Conservation (phyloP, 2,888 invertebrate species). For the Graphium colonna region DNA sequence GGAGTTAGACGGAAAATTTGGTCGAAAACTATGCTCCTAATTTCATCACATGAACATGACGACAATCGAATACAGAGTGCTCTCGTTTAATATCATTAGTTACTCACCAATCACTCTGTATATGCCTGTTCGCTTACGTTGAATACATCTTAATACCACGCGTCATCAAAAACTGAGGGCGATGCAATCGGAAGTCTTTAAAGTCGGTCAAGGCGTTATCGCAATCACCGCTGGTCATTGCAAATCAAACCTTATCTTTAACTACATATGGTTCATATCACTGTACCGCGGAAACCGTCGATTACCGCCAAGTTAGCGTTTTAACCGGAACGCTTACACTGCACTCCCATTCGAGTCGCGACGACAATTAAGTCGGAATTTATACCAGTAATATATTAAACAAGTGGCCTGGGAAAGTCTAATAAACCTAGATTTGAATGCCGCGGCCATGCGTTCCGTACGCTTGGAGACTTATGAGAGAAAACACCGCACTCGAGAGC, state of each 20-base stretch:
- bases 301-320: slow-evolving; percentile 10
- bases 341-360: slow-evolving; percentile 22
- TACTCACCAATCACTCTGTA: no score
- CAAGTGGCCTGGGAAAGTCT: slow-evolving; percentile 9
- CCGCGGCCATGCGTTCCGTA: no score
- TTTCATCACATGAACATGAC: no score
- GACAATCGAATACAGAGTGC: no score
- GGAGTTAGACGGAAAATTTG: slow-evolving; percentile 6
- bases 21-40: no score
- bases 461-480: no score
- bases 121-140: no score
- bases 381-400: slow-evolving; percentile 19
- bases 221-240: background rate
- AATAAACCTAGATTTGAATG: slow-evolving; percentile 19
- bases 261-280: no score
- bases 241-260: background rate
- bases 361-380: slow-evolving; percentile 21
- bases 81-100: no score
- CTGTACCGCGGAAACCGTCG: no score
- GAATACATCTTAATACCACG: background rate
- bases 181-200: slow-evolving; percentile 1
- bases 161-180: background rate
- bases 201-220: slow-evolving; percentile 13
- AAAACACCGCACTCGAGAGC: no score
- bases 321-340: slow-evolving; percentile 17